Evolutionary conservation across 2,888 invertebrate genomes (phyloP).

Genomic region (Xestia sexstrigata): DNA sequence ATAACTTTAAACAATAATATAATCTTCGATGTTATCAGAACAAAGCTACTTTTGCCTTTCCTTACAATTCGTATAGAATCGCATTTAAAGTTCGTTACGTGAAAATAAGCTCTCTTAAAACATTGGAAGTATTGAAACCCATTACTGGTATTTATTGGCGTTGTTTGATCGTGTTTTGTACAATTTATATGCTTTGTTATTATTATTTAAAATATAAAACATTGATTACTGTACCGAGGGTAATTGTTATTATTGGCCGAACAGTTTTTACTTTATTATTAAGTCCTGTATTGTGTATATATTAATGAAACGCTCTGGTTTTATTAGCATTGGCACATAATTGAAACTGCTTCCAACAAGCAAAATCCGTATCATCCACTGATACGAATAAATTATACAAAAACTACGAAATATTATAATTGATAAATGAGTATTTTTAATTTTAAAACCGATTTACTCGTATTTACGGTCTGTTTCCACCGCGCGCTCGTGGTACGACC

Average conservation of each 20-base stretch:
- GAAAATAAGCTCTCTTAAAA: conserved; percentile 34
- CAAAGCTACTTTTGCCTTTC: conserved; percentile 18
- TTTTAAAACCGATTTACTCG: too few species aligned
- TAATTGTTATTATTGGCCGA: not conserved
- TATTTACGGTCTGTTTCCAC: not conserved
- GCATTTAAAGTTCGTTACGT: conserved; percentile 22
- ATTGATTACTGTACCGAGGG: not conserved
- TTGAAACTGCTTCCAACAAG: too few species aligned
- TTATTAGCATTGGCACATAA: not conserved
- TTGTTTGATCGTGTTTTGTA: conserved; percentile 38
- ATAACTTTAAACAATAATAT: conserved; percentile 28
- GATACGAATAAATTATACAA: too few species aligned
- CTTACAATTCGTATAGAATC: conserved; percentile 31
- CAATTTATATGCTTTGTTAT: conserved; percentile 12
- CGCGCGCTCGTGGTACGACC: not conserved
- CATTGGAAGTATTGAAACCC: conserved; percentile 38
- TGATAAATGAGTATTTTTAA: too few species aligned
- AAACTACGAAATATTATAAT: too few species aligned
- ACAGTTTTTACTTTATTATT: not conserved
- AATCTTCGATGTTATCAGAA: conserved; percentile 31
- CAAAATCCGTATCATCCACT: too few species aligned
- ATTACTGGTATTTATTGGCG: conserved; percentile 49
- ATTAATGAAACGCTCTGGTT: not conserved
- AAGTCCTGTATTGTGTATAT: too few species aligned
- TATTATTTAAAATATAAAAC: conserved; percentile 1